Evolutionary conservation across 2,888 invertebrate species (phyloP).

Genomic region (Drosophila phalerata): DNA sequence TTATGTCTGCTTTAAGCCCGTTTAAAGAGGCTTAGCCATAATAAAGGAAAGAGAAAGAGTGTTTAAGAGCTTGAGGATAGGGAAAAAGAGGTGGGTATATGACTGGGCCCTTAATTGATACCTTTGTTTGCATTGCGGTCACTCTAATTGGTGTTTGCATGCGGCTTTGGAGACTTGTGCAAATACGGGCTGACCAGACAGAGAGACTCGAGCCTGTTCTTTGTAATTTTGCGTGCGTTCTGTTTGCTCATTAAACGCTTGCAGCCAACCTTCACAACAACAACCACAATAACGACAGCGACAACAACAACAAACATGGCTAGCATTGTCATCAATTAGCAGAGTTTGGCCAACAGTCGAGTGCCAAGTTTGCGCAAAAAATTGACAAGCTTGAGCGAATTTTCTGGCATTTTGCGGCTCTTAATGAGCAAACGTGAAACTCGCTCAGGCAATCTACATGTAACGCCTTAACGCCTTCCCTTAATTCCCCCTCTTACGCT

Average conservation of each 20-base stretch:
- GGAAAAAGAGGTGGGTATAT: slow-evolving; percentile 2
- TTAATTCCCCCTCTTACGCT: background rate
- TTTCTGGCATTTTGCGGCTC: slow-evolving; percentile 37
- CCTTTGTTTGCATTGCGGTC: slow-evolving; percentile 80
- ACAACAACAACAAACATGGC: slow-evolving; percentile 23
- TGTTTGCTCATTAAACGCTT: slow-evolving; percentile 82
- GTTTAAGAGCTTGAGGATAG: background rate
- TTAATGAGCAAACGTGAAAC: slow-evolving; percentile 74
- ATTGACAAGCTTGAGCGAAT: slow-evolving; percentile 61
- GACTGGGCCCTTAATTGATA: slow-evolving; percentile 73
- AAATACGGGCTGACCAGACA: slow-evolving; percentile 74
- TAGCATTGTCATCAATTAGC: slow-evolving; percentile 75
- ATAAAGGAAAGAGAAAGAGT: background rate
- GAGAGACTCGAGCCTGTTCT: slow-evolving; percentile 47
- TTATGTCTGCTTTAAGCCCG: slow-evolving; percentile 18
- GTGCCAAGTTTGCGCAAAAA: slow-evolving; percentile 76
- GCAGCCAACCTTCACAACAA: slow-evolving; percentile 43
- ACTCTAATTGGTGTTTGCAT: slow-evolving; percentile 81
- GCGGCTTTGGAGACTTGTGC: slow-evolving; percentile 78
- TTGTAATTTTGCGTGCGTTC: slow-evolving; percentile 81
- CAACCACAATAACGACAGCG: slow-evolving; percentile 17
- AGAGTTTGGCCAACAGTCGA: slow-evolving; percentile 51
- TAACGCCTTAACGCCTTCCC: slow-evolving; percentile 21
- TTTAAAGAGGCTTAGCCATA: slow-evolving; percentile 23
- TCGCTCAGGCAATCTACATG: slow-evolving; percentile 42